Base-by-base conservation (phyloP, 2,888 invertebrate genomes). In the Dynastes maya region DNA sequence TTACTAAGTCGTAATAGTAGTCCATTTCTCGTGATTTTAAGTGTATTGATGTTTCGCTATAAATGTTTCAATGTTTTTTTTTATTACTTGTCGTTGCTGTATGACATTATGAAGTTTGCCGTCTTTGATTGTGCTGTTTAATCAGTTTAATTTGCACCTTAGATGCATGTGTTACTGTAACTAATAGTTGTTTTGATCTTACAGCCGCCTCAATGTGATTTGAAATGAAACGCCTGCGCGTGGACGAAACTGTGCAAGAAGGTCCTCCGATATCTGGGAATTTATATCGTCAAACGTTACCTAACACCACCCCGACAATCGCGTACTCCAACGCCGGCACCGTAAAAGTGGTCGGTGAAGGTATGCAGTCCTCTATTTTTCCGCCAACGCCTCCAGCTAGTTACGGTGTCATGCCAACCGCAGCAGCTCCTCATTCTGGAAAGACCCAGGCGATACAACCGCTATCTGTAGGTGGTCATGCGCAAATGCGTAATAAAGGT, bases 191-290 rank as follows among this genome's bases (percentile, higher is more conserved):
- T 80, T 77, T 82, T 81, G 72, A 79, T 82, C 83, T 83, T 86
- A 81, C 88, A 91, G 91, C 89, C 88, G 89, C 89, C 89, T 90
- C 89, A 89, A 92, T 91, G 91, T 92, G 89, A 92, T 90, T 91
- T 91, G 92, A 91, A 90, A 92, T 92, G 92, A 92, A 92, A 91
- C 92, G 92, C 86, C 87, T 88, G 87, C 89, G 90, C 84, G 88
- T 89, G 86, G 90, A 90, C 88, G 90, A 90, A 84, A 84, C 88
- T 84, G 85, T 85, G 77, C 88, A 88, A 83, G 88, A 90, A 88
- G 87, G 87, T 85, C 86, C 87, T 81, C 83, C 86, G 80, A 82
- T 85, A 78, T 78, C 84, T 53, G 81, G 82, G 75, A 81, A 78
- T 79, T 78, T 83, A 70, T 85, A 85, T 80, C 83, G 85, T 79